Evolutionary conservation across 1,140 invertebrate genomes (phyloP).

Genomic region (Aphelenchoides fujianensis): DNA sequence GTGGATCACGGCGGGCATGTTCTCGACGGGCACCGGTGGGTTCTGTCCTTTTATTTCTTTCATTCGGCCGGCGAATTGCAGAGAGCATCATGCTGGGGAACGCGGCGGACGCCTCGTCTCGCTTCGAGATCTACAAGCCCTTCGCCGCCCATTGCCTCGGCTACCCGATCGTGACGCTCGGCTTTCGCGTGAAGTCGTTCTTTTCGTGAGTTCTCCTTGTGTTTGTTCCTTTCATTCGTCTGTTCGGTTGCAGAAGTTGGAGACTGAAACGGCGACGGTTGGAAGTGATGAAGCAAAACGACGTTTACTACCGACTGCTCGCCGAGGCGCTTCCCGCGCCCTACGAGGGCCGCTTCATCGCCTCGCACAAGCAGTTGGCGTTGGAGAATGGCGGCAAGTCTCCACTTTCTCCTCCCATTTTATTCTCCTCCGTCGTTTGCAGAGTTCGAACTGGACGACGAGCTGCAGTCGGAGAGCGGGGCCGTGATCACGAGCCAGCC

Average conservation of each 20-base stretch:
- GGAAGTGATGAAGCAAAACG: slow-evolving; percentile 46
- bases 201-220: slow-evolving; percentile 30
- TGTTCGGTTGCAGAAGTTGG: slow-evolving; percentile 42
- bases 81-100: slow-evolving; percentile 81
- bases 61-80: slow-evolving; percentile 28
- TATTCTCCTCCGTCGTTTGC: background rate
- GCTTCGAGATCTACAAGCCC: slow-evolving; percentile 88
- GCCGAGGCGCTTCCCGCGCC: slow-evolving; percentile 48
- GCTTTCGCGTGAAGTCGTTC: slow-evolving; percentile 70
- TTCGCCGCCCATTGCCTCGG: slow-evolving; percentile 97
- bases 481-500: slow-evolving; percentile 16
- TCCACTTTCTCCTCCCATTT: background rate
- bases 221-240: slow-evolving; percentile 11
- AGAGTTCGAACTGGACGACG: slow-evolving; percentile 28
- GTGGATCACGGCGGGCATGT: slow-evolving; percentile 60
- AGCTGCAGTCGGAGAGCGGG: background rate
- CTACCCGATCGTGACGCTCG: slow-evolving; percentile 92
- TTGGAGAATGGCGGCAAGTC: slow-evolving; percentile 37
- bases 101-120: slow-evolving; percentile 79
- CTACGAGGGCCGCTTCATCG: slow-evolving; percentile 46
- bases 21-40: slow-evolving; percentile 44
- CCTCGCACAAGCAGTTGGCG: slow-evolving; percentile 41
- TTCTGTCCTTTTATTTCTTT: background rate
- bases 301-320: slow-evolving; percentile 45
- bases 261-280: slow-evolving; percentile 36